Conservation (phyloP, 2,113 vertebrate species). For the Ciconia boyciana region DNA sequence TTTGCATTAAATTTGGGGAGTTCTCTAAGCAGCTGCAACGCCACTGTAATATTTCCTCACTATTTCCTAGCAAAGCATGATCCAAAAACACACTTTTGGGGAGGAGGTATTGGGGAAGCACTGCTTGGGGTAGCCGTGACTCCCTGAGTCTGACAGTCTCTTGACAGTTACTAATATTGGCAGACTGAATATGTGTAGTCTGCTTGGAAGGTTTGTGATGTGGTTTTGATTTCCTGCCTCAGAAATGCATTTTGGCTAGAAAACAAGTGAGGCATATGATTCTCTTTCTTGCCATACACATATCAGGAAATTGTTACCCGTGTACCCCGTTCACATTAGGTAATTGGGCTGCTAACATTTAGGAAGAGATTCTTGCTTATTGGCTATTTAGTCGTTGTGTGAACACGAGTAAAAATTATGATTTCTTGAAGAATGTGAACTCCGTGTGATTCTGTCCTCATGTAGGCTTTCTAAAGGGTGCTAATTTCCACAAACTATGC, state of each 20-base stretch:
- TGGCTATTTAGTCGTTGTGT: background rate
- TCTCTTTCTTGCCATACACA: background rate
- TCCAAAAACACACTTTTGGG: background rate
- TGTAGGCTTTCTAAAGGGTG: slow-evolving; percentile 18
- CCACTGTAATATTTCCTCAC: slow-evolving; percentile 40
- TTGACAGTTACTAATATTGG: slow-evolving; percentile 44
- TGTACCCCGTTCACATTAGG: background rate
- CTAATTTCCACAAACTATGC: slow-evolving; percentile 1
- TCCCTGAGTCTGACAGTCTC: slow-evolving; percentile 46
- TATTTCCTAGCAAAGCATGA: slow-evolving; percentile 14
- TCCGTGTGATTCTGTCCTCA: background rate
- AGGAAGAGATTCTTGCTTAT: background rate
- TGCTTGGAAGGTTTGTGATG: slow-evolving; percentile 57
- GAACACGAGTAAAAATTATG: background rate
- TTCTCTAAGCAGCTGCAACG: slow-evolving; percentile 43
- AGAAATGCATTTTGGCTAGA: slow-evolving; percentile 64
- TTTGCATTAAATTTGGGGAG: slow-evolving; percentile 48
- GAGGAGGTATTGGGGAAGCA: background rate
- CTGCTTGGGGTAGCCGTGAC: slow-evolving; percentile 18
- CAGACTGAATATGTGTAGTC: slow-evolving; percentile 54
- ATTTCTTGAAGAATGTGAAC: background rate
- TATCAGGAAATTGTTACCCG: slow-evolving; percentile 45
- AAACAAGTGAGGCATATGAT: slow-evolving; percentile 17
- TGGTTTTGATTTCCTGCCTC: slow-evolving; percentile 69
- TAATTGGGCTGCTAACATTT: background rate